Evolutionary conservation across 2,113 vertebrate species (phyloP).

Genomic region (Micronycteris hirsuta): DNA sequence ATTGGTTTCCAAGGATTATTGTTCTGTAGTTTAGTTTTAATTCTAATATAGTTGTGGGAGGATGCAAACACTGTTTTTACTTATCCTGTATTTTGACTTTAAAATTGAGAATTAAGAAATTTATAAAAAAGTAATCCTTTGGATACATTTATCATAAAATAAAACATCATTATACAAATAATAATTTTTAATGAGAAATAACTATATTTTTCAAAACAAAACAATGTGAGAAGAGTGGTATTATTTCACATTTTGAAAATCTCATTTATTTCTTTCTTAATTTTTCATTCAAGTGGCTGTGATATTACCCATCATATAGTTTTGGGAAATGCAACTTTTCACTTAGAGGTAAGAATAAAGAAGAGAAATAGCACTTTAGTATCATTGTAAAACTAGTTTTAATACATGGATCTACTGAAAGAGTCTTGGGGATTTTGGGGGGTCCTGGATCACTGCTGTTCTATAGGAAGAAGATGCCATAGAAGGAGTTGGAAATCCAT

Average conservation of each 20-base stretch:
- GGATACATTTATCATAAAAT: not conserved
- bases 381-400: not conserved
- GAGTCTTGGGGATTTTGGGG: not conserved
- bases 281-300: not conserved
- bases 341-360: not conserved
- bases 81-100: not conserved
- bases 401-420: not conserved
- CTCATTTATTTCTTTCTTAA: not conserved
- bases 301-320: not conserved
- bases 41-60: not conserved
- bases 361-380: not conserved
- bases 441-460: not conserved
- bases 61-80: not conserved
- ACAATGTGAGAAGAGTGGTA: not conserved
- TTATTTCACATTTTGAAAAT: slow-evolving; percentile 15
- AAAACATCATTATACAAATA: not conserved
- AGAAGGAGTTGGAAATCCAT: not conserved
- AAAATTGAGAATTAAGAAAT: not conserved
- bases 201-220: not conserved
- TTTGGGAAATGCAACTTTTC: not conserved
- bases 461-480: not conserved
- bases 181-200: not conserved
- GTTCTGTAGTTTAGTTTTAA: not conserved
- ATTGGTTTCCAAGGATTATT: not conserved
- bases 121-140: not conserved